Base-by-base conservation (phyloP, 2,797 vertebrate species). In the Tarsius wallacei region DNA sequence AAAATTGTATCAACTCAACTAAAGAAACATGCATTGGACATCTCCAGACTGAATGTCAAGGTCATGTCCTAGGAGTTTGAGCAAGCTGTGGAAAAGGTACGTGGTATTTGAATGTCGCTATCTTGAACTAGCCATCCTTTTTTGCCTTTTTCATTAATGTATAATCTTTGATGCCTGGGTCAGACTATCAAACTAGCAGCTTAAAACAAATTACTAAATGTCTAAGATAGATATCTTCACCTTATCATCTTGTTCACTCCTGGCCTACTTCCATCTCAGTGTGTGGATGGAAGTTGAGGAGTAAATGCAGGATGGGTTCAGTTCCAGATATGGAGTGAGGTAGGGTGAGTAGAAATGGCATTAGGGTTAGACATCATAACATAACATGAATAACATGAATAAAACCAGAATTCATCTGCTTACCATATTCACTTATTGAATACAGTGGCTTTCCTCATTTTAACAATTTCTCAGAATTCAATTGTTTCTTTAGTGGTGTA, bases 161-260 rank as follows among this genome's bases (percentile, higher is more conserved):
- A 63, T 64, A 14, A 57, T 47, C 70, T 96, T 84, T 80, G 5
- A 70, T 85, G 36, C 83, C 47, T 93, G 10, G 28, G 55, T 82
- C 24, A 76, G 88, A 53, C 33, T 17, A 88, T 11, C 59, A 80
- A 87, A 81, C n/a, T 76, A 53, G 3, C 26, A 93, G 47, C 53
- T 87, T 89, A 82, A 86, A 81, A 49, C 57, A 53, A 85, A 42
- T 68, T 59, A 92, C 36, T 78, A 33, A 74, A 84, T 61, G 28
- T 61, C 33, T 81, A 36, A 88, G 53, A 0, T 17, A 81, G 19
- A 24, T 49, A 36, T 64, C 31, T 85, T 76, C 21, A 33, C 17
- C 14, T 80, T 0, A 2, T 76, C 33, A 42, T 33, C 42, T 42
- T n/a, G 13, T 77, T 70, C 80, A 55, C 22, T 76, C 57, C 81